These are phyloP conservation scores for human (Homo sapiens) DNA, from an alignment of 2,113 vertebrate species.

Conservation along the genomic window DNA sequence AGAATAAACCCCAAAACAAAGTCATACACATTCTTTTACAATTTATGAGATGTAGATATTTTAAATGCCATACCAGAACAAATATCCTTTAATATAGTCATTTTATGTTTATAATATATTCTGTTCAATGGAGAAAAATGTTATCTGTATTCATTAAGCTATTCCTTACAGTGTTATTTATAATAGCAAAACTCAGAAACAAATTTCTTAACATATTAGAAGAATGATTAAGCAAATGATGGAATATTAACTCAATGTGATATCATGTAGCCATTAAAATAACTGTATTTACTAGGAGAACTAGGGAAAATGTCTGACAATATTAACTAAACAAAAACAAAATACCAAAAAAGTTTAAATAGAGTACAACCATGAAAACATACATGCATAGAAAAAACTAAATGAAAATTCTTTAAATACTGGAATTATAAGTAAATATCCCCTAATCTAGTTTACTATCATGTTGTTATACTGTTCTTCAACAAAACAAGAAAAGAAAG, in stretches of 20 bases:
- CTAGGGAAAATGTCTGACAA: constrained; percentile 9
- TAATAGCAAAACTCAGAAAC: constrained; percentile 52
- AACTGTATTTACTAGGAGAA: constrained; percentile 17
- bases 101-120: constrained; percentile 52
- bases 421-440: neutral
- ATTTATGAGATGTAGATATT: neutral
- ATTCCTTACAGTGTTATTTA: constrained; percentile 53
- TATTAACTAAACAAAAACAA: constrained; percentile 48
- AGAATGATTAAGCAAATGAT: constrained; percentile 42
- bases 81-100: neutral
- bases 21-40: neutral
- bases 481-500: constrained; percentile 12
- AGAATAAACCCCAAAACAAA: constrained; percentile 18
- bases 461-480: neutral
- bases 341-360: neutral
- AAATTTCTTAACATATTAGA: constrained; percentile 45
- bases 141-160: constrained; percentile 47
- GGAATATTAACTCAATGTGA: constrained; percentile 27
- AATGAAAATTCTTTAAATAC: constrained; percentile 17
- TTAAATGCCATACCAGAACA: neutral
- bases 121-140: constrained; percentile 23
- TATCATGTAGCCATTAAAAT: constrained; percentile 66
- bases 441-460: neutral
- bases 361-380: constrained; percentile 19
- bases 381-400: neutral